A percentile compares a stretch with the other conserved stretches of the same genome.
Evolutionary conservation across 2,888 invertebrate genomes (phyloP).

Genomic region (Lasioglossum figueresi): DNA sequence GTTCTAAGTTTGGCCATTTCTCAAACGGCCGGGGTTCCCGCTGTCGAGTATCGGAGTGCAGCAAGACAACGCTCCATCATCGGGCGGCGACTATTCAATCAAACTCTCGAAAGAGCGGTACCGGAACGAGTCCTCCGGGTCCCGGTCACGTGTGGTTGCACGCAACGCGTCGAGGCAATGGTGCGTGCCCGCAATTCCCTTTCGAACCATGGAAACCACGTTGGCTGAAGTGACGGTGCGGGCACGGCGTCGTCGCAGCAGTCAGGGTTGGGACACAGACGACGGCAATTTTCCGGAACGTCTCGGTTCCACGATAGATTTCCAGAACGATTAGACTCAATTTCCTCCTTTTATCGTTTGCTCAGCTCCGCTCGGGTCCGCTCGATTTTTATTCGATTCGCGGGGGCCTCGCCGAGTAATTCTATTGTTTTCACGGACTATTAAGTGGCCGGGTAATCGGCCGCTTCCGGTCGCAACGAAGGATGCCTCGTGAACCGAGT

Average conservation of each 20-base stretch:
- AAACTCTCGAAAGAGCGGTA: slow-evolving; percentile 31
- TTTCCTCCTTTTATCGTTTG: slow-evolving; percentile 62
- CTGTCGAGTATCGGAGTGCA: not conserved
- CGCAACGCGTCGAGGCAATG: slow-evolving; percentile 55
- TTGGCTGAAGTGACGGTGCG: not conserved
- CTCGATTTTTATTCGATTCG: slow-evolving; percentile 81
- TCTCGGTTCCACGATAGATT: slow-evolving; percentile 63
- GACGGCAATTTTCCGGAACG: slow-evolving; percentile 68
- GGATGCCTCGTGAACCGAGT: slow-evolving; percentile 15
- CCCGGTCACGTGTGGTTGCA: slow-evolving; percentile 57
- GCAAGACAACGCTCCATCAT: slow-evolving; percentile 32
- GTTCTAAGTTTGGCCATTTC: slow-evolving; percentile 18
- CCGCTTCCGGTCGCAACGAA: slow-evolving; percentile 77
- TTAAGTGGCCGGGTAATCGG: slow-evolving; percentile 83
- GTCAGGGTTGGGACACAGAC: not conserved
- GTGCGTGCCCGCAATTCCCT: slow-evolving; percentile 44
- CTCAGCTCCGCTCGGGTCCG: not conserved
- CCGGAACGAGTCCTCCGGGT: slow-evolving; percentile 29
- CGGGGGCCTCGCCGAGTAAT: slow-evolving; percentile 76
- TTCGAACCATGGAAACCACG: slow-evolving; percentile 19
- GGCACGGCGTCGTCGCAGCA: not conserved
- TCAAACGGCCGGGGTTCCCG: not conserved
- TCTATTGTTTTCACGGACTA: slow-evolving; percentile 84
- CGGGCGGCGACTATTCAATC: slow-evolving; percentile 34
- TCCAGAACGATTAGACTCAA: slow-evolving; percentile 71